Percentiles rank a stretch among this genome's conserved stretches.
phyloP scores from a whole-genome alignment of 1,140 invertebrate genomes.

The Euwallacea similis region DNA sequence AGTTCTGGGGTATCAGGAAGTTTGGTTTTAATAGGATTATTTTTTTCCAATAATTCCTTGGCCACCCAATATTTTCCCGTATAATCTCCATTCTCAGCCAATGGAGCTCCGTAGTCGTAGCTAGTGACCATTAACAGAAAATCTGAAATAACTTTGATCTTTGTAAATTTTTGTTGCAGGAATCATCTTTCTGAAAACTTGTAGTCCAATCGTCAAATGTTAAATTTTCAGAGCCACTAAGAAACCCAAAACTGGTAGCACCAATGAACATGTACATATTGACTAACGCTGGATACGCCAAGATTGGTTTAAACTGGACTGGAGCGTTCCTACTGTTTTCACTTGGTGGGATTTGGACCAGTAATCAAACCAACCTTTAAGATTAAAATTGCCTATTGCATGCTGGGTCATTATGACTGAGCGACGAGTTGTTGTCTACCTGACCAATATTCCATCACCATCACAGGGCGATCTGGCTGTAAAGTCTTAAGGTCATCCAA shows the following conservation, averaged over 20 bases:
- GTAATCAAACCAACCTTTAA: slow-evolving; percentile 46
- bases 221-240: slow-evolving; percentile 7
- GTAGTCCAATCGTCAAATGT: not conserved
- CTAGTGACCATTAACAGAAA: slow-evolving; percentile 57
- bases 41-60: slow-evolving; percentile 49
- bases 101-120: slow-evolving; percentile 60
- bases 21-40: slow-evolving; percentile 52
- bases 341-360: slow-evolving; percentile 33
- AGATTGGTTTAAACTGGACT: slow-evolving; percentile 43
- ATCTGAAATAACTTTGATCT: no score
- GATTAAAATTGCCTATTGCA: no score
- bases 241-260: slow-evolving; percentile 71
- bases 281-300: slow-evolving; percentile 57
- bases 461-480: slow-evolving; percentile 38
- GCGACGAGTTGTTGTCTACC: not conserved
- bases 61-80: slow-evolving; percentile 54
- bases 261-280: slow-evolving; percentile 75
- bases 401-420: no score
- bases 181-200: not conserved
- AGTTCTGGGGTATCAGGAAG: slow-evolving; percentile 50
- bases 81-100: slow-evolving; percentile 59
- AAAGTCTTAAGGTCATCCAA: slow-evolving; percentile 25
- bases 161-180: no score
- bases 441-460: slow-evolving; percentile 44
- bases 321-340: slow-evolving; percentile 27